Evolutionary conservation across 2,888 invertebrate species (phyloP), one percentile per base, ranked within the genome.

Genomic region (Chloroclysta siterata): DNA sequence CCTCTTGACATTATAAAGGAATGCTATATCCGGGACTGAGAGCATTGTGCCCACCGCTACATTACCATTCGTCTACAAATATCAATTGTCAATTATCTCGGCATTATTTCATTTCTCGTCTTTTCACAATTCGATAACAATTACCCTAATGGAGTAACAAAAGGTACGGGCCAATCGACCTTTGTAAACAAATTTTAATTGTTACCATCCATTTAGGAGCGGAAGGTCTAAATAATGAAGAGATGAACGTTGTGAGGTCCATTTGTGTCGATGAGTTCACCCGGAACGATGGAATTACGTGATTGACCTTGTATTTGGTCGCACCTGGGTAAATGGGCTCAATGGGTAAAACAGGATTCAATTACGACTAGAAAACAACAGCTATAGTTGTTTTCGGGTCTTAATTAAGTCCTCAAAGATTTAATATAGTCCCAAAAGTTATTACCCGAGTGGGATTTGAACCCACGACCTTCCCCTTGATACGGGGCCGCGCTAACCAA

Each of bases 101-200:
- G 33, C 33, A 44, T 52, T 52, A 41, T 54, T 52, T 50, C 47
- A 68, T 42, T 51, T 55, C 50, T 14, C 56, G 42, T 46, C 44
- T 53, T n/a, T n/a, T 39, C 53, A 66, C 53, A 56, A 56, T 66
- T 62, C 42, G 44, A 41, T 47, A 60, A 66, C 63, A 66, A 58
- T 58, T 56, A 53, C 60, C 53, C 44, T 64, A 67, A 69, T 61
- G 66, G 65, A 68, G 65, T 65, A 68, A 69, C 63, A 72, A 64
- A 67, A 60, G 39, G 63, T 44, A 59, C 63, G 47, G 51, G 41
- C 50, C 63, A 69, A 64, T 65, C 69, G 74, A 73, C 74, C 75
- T 76, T 72, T 72, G 70, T 76, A 75, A 72, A 79, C 78, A 79
- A 74, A 73, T 75, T 76, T 80, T 80, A 80, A 80, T 80, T 76